Conservation (phyloP, 1,140 invertebrate species). For the Neomicropteryx cornuta region DNA sequence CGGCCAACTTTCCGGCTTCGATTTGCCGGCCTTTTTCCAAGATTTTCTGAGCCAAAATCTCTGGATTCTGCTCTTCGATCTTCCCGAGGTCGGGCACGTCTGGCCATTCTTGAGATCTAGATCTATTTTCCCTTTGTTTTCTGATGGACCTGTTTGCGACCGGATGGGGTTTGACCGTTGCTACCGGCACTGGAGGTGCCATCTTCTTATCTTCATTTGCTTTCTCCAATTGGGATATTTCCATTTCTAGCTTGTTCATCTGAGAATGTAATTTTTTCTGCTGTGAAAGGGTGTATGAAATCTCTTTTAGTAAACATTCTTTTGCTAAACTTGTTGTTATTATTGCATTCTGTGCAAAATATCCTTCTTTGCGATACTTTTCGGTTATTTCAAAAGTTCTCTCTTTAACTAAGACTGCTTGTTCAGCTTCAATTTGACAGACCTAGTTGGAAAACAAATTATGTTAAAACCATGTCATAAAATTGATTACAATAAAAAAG, state of each 20-base stretch:
- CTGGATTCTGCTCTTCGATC: slow-evolving; percentile 85
- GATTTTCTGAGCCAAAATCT: slow-evolving; percentile 79
- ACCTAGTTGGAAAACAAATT: slow-evolving; percentile 21
- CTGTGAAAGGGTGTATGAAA: slow-evolving; percentile 67
- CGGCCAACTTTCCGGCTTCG: slow-evolving; percentile 61
- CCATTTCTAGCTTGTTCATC: slow-evolving; percentile 62
- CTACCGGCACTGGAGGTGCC: slow-evolving; percentile 36
- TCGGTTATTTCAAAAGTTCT: slow-evolving; percentile 58
- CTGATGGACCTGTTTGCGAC: slow-evolving; percentile 38
- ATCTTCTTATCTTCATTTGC: slow-evolving; percentile 51
- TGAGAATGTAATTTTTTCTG: slow-evolving; percentile 71
- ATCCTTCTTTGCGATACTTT: slow-evolving; percentile 45
- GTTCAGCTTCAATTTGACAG: slow-evolving; percentile 54
- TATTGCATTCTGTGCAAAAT: slow-evolving; percentile 37
- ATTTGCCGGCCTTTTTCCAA: slow-evolving; percentile 78
- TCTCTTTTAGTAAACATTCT: slow-evolving; percentile 75
- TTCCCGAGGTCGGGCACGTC: slow-evolving; percentile 81
- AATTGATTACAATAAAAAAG: too few relatives aligned
- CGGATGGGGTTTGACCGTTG: slow-evolving; percentile 33
- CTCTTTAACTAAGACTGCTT: slow-evolving; percentile 52
- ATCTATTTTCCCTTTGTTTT: slow-evolving; percentile 60
- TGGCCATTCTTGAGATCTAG: slow-evolving; percentile 80
- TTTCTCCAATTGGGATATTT: slow-evolving; percentile 63
- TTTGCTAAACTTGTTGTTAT: slow-evolving; percentile 56
- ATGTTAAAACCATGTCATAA: not conserved